A percentile compares a stretch with the other conserved stretches of the same genome.
These are phyloP conservation scores for Caenorhabditis brenneri DNA, from an alignment of 1,140 invertebrate genomes.

Conservation along the genomic window DNA sequence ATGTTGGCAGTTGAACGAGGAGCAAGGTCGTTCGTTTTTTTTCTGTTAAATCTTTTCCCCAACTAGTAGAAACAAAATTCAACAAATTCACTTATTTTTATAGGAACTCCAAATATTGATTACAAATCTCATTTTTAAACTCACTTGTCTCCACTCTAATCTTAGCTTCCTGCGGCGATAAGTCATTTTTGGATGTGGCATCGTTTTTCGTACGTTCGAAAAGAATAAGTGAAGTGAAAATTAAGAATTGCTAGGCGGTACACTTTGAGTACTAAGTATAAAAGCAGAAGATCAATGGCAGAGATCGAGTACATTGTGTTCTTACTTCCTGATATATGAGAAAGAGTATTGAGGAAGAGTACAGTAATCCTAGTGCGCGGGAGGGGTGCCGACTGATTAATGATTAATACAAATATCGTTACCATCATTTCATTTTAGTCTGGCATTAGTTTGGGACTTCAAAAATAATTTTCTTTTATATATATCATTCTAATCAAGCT, in stretches of 20 bases:
- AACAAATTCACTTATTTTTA: no score
- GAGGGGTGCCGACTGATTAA: background rate
- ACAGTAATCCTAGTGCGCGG: background rate
- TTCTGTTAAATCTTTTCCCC: no score
- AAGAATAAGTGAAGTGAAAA: background rate
- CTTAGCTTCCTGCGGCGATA: constrained; percentile 3
- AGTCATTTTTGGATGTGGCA: constrained; percentile 9
- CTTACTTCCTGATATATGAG: background rate
- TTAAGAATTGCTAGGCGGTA: background rate
- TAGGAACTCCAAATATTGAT: no score
- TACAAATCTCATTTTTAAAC: background rate
- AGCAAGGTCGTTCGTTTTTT: no score
- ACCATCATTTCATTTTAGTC: background rate
- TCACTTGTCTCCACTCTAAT: constrained; percentile 16
- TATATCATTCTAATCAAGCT: no score
- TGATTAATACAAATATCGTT: background rate
- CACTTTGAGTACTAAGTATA: background rate
- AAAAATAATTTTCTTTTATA: no score
- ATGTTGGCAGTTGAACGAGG: no score
- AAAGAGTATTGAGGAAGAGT: background rate
- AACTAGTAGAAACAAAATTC: no score
- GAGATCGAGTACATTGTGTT: constrained; percentile 5
- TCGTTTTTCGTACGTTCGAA: background rate
- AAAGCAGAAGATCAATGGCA: background rate
- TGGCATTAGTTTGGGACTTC: no score